Conservation (phyloP, 2,113 vertebrate species). For the Octodon degus region DNA sequence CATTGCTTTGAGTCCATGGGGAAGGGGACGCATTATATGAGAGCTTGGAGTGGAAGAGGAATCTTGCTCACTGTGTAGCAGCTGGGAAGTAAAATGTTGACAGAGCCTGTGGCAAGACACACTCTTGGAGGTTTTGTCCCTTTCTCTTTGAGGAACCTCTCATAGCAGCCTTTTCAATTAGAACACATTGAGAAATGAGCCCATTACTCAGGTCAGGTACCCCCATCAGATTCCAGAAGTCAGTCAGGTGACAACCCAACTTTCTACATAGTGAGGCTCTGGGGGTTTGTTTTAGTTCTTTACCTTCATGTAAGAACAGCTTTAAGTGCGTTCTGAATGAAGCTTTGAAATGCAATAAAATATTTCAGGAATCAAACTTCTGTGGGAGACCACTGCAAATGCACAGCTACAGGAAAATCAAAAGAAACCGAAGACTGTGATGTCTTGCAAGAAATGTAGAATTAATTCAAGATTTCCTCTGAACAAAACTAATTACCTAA, state of each 20-base stretch:
- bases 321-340: not conserved
- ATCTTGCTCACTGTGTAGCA: not conserved
- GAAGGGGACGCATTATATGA: not conserved
- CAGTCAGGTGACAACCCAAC: not conserved
- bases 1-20: not conserved
- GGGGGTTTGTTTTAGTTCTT: not conserved
- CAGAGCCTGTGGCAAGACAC: too few species aligned
- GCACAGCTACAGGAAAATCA: not conserved
- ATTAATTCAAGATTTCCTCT: not conserved
- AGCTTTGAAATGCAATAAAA: not conserved
- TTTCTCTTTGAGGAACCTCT: not conserved
- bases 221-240: not conserved
- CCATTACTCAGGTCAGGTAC: not conserved
- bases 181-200: not conserved
- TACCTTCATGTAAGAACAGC: not conserved
- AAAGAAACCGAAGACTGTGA: fast-evolving
- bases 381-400: not conserved
- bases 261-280: not conserved
- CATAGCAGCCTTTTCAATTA: not conserved
- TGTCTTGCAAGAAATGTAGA: not conserved
- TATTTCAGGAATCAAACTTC: not conserved
- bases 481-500: not conserved
- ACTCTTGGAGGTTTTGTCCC: not conserved
- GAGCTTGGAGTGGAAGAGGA: too few species aligned
- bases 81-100: not conserved